A percentile compares a stretch with the other conserved stretches of the same genome.
phyloP scores from a whole-genome alignment of 2,797 vertebrate genomes.

The Chaetodon trifasciatus region DNA sequence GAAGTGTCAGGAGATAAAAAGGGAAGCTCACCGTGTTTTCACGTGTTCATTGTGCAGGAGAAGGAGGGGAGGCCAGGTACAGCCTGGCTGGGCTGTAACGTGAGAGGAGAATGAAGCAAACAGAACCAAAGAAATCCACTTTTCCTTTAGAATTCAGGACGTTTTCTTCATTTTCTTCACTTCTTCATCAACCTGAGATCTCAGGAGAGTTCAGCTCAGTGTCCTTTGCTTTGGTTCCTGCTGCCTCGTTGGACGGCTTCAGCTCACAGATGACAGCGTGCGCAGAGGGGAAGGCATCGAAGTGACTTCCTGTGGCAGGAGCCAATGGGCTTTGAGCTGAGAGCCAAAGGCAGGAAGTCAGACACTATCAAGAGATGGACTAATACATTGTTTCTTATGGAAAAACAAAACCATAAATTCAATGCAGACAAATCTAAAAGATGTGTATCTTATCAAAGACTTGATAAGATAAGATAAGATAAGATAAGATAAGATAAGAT shows the following conservation, averaged over 20 bases:
- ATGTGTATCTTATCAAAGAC: too few relatives aligned
- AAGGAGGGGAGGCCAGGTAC: conserved; percentile 30
- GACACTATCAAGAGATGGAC: not conserved
- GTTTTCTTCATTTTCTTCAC: conserved; percentile 4
- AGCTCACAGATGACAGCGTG: not conserved
- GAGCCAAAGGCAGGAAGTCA: not conserved
- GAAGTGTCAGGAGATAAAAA: conserved; percentile 79
- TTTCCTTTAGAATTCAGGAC: not conserved
- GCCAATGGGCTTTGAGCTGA: not conserved
- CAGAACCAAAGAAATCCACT: not conserved
- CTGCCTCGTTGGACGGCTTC: not conserved
- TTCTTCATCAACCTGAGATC: not conserved
- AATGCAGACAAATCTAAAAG: not conserved
- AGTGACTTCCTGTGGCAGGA: too few relatives aligned
- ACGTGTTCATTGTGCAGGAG: conserved; percentile 61
- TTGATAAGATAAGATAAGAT: too few relatives aligned
- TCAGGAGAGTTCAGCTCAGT: not conserved
- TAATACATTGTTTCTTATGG: not conserved
- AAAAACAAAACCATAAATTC: not conserved
- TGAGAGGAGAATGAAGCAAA: conserved; percentile 2
- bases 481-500: too few relatives aligned
- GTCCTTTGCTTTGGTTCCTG: not conserved
- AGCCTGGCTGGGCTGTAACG: not conserved
- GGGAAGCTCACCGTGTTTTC: conserved; percentile 49
- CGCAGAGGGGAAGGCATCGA: not conserved